Base-by-base conservation (phyloP, 1,140 invertebrate species). In the Sycophaga agraensis region DNA sequence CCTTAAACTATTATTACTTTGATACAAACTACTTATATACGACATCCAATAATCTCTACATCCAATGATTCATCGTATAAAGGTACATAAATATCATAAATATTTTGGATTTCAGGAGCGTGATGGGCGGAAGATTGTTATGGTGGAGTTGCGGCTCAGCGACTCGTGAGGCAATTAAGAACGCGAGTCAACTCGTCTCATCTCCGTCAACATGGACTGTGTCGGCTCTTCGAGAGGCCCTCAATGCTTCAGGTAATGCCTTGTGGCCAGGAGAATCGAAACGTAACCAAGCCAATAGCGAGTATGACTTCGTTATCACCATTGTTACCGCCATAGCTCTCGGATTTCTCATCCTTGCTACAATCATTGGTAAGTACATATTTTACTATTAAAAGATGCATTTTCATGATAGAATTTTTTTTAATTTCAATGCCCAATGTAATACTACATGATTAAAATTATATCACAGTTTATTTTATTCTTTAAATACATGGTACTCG, bases 301-400 rank as follows among this genome's bases (percentile, higher is more conserved):
- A 56, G 19, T 71, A 66, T 54, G 73, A 74, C 55, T 61, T 74
- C 22, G 56, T 73, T 46, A 39, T 73, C 42, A 65, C 66, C 37
- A 71, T 73, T 58, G 53, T 68, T 37, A 73, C 60, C 17, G 74
- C 73, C 19, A 70, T 61, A 39, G 65, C 77, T 24, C 74, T 81
- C 34, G 73, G 72, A 39, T 71, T 80, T 34, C 71, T 81, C 39
- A 81, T 80, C 24, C 67, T 80, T 19, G 67, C 74, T 26, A 81
- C 79, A 7, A 68, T 80, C 63, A 69, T 81, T 34, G 79, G 79
- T 81, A 63, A 77, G 76, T 70, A 43, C 8, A n/a, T n/a, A n/a
- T n/a, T n/a, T n/a, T n/a, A n/a, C n/a, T n/a, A n/a, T n/a, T n/a
- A n/a, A n/a, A n/a, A n/a, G n/a, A n/a, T n/a, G n/a, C n/a, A n/a